Conservation (phyloP, 2,113 vertebrate genomes). For the Podarcis cretensis region DNA sequence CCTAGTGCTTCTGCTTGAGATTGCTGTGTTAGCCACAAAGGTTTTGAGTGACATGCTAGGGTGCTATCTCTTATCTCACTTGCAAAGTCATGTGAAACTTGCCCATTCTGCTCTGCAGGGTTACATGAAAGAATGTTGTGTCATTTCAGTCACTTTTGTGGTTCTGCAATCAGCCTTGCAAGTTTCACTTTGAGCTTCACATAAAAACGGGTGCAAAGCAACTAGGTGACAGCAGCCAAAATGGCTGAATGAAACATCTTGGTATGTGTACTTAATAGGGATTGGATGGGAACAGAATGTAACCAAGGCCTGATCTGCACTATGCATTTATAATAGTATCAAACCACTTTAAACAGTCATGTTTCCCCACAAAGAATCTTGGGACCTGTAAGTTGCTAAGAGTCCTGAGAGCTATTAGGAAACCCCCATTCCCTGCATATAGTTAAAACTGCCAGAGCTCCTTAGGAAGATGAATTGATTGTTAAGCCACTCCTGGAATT, state of each 20-base stretch:
- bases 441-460: background rate
- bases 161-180: background rate
- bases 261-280: background rate
- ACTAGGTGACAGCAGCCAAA: background rate
- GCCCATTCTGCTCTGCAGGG: background rate
- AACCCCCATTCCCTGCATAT: too few relatives aligned
- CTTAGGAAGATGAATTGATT: too few relatives aligned
- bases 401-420: background rate
- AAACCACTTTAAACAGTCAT: background rate
- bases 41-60: background rate
- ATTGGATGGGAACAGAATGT: background rate
- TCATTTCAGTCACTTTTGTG: slow-evolving; percentile 7
- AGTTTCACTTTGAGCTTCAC: slow-evolving; percentile 16
- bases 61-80: background rate
- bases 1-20: background rate
- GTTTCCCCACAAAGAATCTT: background rate
- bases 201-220: background rate
- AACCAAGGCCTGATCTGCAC: background rate
- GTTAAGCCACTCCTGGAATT: too few relatives aligned
- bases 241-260: background rate
- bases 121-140: background rate
- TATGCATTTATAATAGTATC: too few relatives aligned
- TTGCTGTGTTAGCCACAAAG: background rate
- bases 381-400: background rate
- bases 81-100: background rate